These are phyloP conservation scores for Tolypeutes matacus DNA, from an alignment of 2,797 vertebrate species.

Conservation along the genomic window DNA sequence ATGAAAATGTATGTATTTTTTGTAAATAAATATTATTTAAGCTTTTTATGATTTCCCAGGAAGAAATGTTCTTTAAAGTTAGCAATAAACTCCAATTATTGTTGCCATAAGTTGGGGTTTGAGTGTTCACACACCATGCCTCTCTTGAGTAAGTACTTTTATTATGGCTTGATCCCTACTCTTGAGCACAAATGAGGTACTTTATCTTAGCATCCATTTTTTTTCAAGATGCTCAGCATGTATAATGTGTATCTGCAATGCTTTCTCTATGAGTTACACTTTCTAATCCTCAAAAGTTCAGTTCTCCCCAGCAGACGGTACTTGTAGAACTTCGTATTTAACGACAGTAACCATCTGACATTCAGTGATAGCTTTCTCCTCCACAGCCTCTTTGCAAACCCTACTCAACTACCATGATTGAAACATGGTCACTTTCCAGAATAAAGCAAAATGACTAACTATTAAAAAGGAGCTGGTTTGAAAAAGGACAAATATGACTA, in stretches of 20 bases:
- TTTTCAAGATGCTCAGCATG: constrained; percentile 68
- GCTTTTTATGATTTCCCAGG: constrained; percentile 61
- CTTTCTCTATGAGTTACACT: constrained; percentile 63
- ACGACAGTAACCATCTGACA: constrained; percentile 42
- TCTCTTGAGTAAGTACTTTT: constrained; percentile 68
- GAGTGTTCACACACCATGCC: constrained; percentile 32
- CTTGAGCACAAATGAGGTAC: constrained; percentile 41
- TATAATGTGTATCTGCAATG: constrained; percentile 53
- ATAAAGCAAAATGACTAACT: background rate
- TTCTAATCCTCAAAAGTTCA: constrained; percentile 68
- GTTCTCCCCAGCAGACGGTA: constrained; percentile 32
- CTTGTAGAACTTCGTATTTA: constrained; percentile 62
- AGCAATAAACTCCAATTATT: constrained; percentile 69
- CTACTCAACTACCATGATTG: background rate
- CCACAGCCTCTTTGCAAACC: background rate
- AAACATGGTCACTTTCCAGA: constrained; percentile 25
- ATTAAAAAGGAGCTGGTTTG: constrained; percentile 37
- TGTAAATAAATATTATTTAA: constrained; percentile 66
- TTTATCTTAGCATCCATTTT: constrained; percentile 58
- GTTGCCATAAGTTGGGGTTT: constrained; percentile 51
- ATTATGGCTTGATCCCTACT: constrained; percentile 63
- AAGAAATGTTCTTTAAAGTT: constrained; percentile 66
- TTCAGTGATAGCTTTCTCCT: constrained; percentile 21
- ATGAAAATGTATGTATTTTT: constrained; percentile 64
- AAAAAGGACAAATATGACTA: constrained; percentile 11